Base-by-base conservation (phyloP, 2,888 invertebrate species). In the Monochamus alternatus region DNA sequence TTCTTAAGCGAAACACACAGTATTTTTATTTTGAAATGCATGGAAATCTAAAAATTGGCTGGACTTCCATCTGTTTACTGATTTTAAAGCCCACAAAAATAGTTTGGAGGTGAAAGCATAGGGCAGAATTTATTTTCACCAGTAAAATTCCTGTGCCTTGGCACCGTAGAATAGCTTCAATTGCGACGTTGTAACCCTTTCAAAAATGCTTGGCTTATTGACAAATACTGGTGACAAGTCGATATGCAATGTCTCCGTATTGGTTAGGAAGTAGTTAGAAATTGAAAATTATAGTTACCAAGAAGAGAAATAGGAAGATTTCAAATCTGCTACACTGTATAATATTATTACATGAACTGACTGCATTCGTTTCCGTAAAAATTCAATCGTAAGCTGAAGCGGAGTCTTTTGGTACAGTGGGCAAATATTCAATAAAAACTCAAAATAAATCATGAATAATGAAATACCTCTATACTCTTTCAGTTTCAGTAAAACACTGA, bases 351-450 rank as follows among this genome's bases (percentile, higher is more conserved):
- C 73, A 65, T 65, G 64, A 47, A 44, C 62, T 14, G 59, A 73
- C 73, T 73, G 73, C 73, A 60, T 73, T 72, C 72, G 10, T 62
- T 72, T 67, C 52, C 66, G 47, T 12, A 55, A 73, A 73, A 60
- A 58, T 43, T n/a, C 47, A 44, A 66, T 64, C 31, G 55, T 22
- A 73, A 73, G 66, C 66, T 10, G 31, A 73, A 72, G 72, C 72
- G 12, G 5, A 5, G 30, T 58, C 38, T 69, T 55, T 43, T 69
- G 69, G 47, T 30, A 30, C 30, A 60, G 47, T 32, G 47, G 47
- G 14, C 47, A 51, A 44, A 51, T 30, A 66, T 22, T 55, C 55
- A 22, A n/a, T 22, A 10, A 1, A 2, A 55, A 38, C 7, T 38
- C 7, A 7, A 38, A 38, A 5, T 38, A 38, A 38, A 38, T 5